phyloP scores from a whole-genome alignment of 2,797 vertebrate genomes.

The Channa striata region DNA sequence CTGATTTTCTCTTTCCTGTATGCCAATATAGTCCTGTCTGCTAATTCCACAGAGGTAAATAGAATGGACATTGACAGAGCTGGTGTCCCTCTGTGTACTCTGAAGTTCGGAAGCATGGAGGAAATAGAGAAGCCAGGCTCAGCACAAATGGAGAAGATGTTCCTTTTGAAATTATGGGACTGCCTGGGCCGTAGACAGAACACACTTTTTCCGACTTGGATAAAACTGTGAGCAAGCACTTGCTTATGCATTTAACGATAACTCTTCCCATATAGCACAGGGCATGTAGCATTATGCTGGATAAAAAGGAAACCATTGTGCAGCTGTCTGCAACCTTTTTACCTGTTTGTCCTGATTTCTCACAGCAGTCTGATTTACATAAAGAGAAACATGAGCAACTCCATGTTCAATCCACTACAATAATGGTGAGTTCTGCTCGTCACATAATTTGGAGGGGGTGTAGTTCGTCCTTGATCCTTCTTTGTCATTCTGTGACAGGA shows the following conservation, averaged over 20 bases:
- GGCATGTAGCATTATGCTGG: neutral
- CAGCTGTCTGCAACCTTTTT: neutral
- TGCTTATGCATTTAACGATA: neutral
- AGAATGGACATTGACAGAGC: slow-evolving; percentile 48
- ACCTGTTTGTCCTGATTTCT: slow-evolving; percentile 5
- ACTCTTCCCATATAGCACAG: neutral
- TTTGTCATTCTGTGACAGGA: neutral
- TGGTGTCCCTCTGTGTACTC: slow-evolving; percentile 23
- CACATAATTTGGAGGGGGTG: neutral
- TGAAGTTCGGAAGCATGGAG: slow-evolving; percentile 11
- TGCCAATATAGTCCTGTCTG: slow-evolving; percentile 15
- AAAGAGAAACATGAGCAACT: neutral
- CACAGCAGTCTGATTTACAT: slow-evolving; percentile 5
- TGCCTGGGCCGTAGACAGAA: slow-evolving; percentile 26
- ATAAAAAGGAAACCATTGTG: neutral
- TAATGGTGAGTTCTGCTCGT: neutral
- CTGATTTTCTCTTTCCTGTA: slow-evolving; percentile 52
- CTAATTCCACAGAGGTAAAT: slow-evolving; percentile 46
- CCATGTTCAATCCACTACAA: neutral
- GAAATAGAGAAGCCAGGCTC: slow-evolving; percentile 30
- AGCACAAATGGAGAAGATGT: slow-evolving; percentile 31
- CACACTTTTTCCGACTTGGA: slow-evolving; percentile 24
- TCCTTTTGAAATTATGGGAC: slow-evolving; percentile 26
- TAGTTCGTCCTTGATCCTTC: too few relatives aligned
- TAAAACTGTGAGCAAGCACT: slow-evolving; percentile 10